phyloP scores from a whole-genome alignment of 1,140 invertebrate genomes.

The Drosophila sp. region DNA sequence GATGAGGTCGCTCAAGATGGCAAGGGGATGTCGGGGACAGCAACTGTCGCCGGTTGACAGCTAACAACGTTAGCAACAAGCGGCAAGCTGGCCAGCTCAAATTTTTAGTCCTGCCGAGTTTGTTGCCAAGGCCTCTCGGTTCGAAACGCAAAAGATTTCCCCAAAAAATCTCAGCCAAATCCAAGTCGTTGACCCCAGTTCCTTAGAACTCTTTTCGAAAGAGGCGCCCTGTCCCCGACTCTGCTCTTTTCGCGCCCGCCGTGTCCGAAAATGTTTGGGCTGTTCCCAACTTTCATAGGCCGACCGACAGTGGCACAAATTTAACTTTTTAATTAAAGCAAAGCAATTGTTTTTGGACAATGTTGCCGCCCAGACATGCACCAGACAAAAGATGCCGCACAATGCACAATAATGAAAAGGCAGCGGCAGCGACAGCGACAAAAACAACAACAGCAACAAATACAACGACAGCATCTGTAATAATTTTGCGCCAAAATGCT shows the following conservation, averaged over 20 bases:
- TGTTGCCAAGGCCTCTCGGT: conserved; percentile 8
- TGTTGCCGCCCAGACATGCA: conserved; percentile 41
- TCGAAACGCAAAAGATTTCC: conserved; percentile 12
- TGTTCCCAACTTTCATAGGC: conserved; percentile 57
- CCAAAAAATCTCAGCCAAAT: conserved; percentile 17
- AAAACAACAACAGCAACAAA: conserved; percentile 32
- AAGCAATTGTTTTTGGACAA: conserved; percentile 60
- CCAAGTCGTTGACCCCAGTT: conserved; percentile 12
- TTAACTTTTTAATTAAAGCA: conserved; percentile 79
- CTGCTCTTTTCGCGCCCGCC: too few species aligned
- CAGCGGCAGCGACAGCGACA: not conserved
- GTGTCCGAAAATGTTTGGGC: not conserved
- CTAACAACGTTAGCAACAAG: conserved; percentile 46
- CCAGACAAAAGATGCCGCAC: conserved; percentile 46
- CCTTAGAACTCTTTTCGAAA: too few species aligned
- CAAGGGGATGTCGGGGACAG: conserved; percentile 5
- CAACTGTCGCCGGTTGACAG: conserved; percentile 31
- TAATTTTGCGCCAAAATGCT: conserved; percentile 28
- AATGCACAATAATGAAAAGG: conserved; percentile 31
- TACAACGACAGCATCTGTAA: conserved; percentile 34
- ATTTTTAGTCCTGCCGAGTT: conserved; percentile 8
- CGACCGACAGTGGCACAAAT: conserved; percentile 49
- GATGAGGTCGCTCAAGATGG: conserved; percentile 17
- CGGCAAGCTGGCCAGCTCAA: conserved; percentile 15
- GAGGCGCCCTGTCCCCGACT: too few species aligned